Evolutionary conservation across 1,140 invertebrate species (phyloP).

Genomic region (Aphaenogaster rudis): DNA sequence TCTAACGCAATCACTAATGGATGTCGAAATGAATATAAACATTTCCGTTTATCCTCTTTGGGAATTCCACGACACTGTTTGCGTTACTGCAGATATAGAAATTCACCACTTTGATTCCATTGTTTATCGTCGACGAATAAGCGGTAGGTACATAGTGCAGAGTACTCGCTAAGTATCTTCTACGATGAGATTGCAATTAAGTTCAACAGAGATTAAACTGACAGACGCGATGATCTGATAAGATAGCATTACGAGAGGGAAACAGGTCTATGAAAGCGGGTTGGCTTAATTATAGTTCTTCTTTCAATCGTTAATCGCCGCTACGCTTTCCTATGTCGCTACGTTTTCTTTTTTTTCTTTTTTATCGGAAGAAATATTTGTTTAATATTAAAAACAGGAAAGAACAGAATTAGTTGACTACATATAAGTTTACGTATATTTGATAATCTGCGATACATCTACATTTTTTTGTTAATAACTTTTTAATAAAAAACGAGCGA

Average conservation of each 20-base stretch:
- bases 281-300: conserved; percentile 3
- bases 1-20: conserved; percentile 82
- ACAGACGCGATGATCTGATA: conserved; percentile 17
- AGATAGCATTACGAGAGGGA: not conserved
- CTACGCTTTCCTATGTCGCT: not conserved
- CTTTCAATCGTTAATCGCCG: not conserved
- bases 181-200: conserved; percentile 23
- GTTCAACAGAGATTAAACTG: conserved; percentile 7
- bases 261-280: not conserved
- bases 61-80: conserved; percentile 70
- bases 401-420: not conserved
- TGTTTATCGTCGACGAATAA: conserved; percentile 30
- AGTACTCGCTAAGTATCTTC: conserved; percentile 20
- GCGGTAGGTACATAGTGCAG: not conserved
- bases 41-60: conserved; percentile 79
- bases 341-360: not conserved
- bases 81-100: conserved; percentile 56
- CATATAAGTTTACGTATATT: not conserved
- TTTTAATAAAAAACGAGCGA: too few relatives aligned
- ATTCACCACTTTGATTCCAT: conserved; percentile 46
- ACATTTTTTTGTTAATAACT: not conserved
- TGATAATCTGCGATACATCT: not conserved
- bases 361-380: not conserved
- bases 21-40: conserved; percentile 84
- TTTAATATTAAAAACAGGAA: not conserved